Conservation (phyloP, 2,797 vertebrate genomes). For the Acrossocheilus wenchowensis region DNA sequence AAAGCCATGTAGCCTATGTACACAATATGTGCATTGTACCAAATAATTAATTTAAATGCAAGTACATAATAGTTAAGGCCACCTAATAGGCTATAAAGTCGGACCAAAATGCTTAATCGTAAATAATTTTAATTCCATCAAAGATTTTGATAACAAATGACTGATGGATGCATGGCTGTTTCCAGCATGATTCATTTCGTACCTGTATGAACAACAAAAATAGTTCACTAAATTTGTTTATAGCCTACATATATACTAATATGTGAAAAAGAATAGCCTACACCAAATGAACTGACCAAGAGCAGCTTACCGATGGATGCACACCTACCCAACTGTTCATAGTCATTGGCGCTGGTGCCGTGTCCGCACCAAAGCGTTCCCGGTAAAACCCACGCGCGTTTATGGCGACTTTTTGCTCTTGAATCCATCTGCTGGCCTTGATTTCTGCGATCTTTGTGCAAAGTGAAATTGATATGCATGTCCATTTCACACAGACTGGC, state of each 20-base stretch:
- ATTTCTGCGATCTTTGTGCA: not conserved
- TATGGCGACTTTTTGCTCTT: constrained; percentile 58
- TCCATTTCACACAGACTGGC: constrained; percentile 51
- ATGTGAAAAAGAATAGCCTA: not conserved
- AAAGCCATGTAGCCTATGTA: too few relatives aligned
- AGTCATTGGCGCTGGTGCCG: constrained; percentile 78
- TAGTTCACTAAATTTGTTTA: not conserved
- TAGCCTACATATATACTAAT: not conserved
- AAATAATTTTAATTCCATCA: not conserved
- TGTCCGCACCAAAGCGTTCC: constrained; percentile 91
- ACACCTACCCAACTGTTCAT: constrained; percentile 84
- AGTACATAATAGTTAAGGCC: too few relatives aligned
- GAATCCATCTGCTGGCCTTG: constrained; percentile 22
- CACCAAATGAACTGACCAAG: not conserved
- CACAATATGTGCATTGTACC: too few relatives aligned
- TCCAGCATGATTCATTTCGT: not conserved
- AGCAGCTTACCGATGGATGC: not conserved
- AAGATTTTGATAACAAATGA: not conserved
- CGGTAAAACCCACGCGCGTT: constrained; percentile 83
- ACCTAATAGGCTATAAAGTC: too few relatives aligned
- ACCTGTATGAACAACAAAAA: not conserved
- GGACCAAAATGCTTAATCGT: not conserved
- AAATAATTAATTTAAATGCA: too few relatives aligned
- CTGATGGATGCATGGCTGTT: not conserved
- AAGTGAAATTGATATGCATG: not conserved